Evolutionary conservation across 2,113 vertebrate genomes (phyloP).

Genomic region (Fregata magnificens): DNA sequence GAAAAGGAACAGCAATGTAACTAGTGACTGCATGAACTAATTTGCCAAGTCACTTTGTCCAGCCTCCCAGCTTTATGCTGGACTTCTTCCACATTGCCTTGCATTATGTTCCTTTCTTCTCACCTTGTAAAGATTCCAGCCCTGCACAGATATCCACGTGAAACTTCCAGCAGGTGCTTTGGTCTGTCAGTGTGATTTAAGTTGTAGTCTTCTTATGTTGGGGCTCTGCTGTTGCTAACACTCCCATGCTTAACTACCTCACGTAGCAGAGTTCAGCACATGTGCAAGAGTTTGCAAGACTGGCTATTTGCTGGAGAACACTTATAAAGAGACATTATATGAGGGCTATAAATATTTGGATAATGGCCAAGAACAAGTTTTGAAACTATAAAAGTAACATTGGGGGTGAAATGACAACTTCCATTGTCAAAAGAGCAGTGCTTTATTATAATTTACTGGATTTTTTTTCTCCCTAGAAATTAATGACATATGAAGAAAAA

Average conservation of each 20-base stretch:
- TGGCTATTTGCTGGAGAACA: not conserved
- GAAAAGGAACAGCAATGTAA: not conserved
- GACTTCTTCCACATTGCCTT: not conserved
- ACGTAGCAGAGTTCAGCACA: not conserved
- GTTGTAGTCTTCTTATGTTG: not conserved
- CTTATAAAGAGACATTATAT: not conserved
- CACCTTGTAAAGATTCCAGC: not conserved
- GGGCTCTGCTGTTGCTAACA: not conserved
- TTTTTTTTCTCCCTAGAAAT: not conserved
- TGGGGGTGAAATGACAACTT: not conserved
- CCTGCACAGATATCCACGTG: not conserved
- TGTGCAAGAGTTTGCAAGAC: not conserved
- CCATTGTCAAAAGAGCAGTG: not conserved
- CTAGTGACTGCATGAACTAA: not conserved
- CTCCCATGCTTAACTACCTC: not conserved
- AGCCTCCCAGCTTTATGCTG: not conserved
- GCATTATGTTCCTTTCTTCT: not conserved
- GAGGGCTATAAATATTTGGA: constrained; percentile 40
- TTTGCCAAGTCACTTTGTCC: not conserved
- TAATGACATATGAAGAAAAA: not conserved
- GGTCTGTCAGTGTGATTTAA: constrained; percentile 28
- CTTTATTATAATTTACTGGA: not conserved
- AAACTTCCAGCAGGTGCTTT: not conserved
- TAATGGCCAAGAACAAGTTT: constrained; percentile 41
- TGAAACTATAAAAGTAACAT: constrained; percentile 8